Evolutionary conservation across 2,797 vertebrate genomes (phyloP).

Genomic region (Limnodromus scolopaceus): DNA sequence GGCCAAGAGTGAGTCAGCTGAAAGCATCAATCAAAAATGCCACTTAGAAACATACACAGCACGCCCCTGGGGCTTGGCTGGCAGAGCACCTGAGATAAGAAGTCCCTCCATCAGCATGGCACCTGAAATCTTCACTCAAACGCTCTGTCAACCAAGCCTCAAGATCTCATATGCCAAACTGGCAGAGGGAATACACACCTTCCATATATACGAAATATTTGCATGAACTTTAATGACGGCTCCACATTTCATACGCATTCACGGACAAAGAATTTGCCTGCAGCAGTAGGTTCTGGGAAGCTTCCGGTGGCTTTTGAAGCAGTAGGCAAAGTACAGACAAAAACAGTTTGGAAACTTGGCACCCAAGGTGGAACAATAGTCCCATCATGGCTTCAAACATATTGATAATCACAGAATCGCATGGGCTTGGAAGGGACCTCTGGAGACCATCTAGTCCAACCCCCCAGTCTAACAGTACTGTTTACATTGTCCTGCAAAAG

Average conservation of each 20-base stretch:
- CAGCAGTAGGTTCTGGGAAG: neutral
- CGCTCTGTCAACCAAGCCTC: neutral
- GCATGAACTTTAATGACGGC: neutral
- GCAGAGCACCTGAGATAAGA: neutral
- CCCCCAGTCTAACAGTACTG: neutral
- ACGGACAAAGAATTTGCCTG: neutral
- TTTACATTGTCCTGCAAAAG: neutral
- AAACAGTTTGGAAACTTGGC: neutral
- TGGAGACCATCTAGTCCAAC: too few species aligned
- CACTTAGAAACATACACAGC: constrained; percentile 23
- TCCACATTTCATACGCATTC: neutral
- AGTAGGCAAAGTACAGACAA: neutral
- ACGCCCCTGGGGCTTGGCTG: neutral
- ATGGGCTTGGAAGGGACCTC: too few species aligned
- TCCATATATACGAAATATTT: neutral
- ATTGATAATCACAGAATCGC: neutral
- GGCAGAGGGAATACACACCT: neutral
- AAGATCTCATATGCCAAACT: neutral
- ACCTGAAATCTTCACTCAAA: neutral
- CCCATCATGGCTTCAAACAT: neutral
- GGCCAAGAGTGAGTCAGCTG: constrained; percentile 28
- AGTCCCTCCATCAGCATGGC: neutral
- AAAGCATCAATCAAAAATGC: constrained; percentile 54
- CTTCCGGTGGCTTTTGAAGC: neutral
- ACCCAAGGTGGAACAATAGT: neutral